phyloP scores from a whole-genome alignment of 1,140 invertebrate species.

The Xylocopa sonorina region DNA sequence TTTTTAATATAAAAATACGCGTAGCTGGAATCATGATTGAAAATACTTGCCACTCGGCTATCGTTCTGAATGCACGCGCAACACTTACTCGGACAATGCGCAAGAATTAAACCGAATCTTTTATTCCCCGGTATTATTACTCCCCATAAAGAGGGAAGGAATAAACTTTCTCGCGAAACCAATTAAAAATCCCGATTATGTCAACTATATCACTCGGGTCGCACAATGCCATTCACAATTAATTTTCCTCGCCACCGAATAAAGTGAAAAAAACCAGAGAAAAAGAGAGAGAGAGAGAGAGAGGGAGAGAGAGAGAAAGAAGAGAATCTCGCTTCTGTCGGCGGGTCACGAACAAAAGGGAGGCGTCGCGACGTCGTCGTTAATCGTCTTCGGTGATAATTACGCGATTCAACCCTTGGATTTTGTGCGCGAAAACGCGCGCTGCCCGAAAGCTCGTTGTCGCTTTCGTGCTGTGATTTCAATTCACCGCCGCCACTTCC shows the following conservation, averaged over 20 bases:
- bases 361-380: conserved; percentile 32
- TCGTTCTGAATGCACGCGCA: no score
- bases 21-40: no score
- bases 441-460: conserved; percentile 28
- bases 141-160: no score
- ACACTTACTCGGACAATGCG: no score
- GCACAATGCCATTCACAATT: neutral
- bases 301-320: no score
- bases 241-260: neutral
- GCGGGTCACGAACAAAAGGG: conserved; percentile 1
- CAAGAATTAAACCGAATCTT: no score
- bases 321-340: neutral
- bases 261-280: neutral
- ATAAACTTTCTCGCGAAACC: neutral
- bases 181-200: neutral
- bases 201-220: neutral
- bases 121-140: no score
- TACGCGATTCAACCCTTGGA: conserved; percentile 26
- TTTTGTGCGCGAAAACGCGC: conserved; percentile 7
- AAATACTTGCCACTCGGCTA: no score
- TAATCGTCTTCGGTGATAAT: conserved; percentile 33
- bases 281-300: no score
- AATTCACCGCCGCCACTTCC: neutral
- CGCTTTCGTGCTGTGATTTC: neutral
- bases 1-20: no score